These are phyloP conservation scores for Hemiscyllium ocellatum DNA, from an alignment of 2,113 vertebrate genomes.

Conservation along the genomic window DNA sequence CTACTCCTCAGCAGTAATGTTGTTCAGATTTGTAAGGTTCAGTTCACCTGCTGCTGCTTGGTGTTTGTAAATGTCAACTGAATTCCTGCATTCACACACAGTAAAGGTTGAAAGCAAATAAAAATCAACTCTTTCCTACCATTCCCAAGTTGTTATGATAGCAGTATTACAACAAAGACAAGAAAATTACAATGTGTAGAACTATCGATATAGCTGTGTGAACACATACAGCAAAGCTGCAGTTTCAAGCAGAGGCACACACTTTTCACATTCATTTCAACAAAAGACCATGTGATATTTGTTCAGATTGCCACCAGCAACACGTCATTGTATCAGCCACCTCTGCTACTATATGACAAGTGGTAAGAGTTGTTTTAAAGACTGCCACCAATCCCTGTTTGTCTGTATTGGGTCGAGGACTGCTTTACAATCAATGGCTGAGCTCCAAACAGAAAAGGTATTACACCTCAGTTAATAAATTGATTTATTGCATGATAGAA, in stretches of 20 bases:
- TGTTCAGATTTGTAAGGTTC: not conserved
- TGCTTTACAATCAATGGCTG: too few species aligned
- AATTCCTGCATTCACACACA: not conserved
- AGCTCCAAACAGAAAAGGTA: too few species aligned
- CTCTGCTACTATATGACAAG: too few species aligned
- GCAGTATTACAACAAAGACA: not conserved
- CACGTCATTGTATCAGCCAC: too few species aligned
- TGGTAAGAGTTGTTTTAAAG: too few species aligned
- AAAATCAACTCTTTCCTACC: not conserved
- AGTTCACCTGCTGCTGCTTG: not conserved
- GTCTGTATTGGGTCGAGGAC: too few species aligned
- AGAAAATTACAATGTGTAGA: not conserved
- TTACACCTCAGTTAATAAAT: too few species aligned
- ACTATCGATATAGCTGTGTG: not conserved
- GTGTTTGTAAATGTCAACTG: constrained; percentile 6
- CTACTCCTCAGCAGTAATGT: not conserved
- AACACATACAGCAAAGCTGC: not conserved
- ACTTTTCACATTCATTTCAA: not conserved
- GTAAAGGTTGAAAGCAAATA: not conserved
- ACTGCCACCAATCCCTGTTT: too few species aligned
- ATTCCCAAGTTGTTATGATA: not conserved
- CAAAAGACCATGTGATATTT: not conserved
- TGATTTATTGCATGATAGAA: too few species aligned
- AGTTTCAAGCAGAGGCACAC: not conserved
- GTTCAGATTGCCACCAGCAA: too few species aligned